Percentiles rank a stretch among this genome's conserved stretches.
Evolutionary conservation across 2,888 invertebrate genomes (phyloP).

Genomic region (Epinotia ramella): DNA sequence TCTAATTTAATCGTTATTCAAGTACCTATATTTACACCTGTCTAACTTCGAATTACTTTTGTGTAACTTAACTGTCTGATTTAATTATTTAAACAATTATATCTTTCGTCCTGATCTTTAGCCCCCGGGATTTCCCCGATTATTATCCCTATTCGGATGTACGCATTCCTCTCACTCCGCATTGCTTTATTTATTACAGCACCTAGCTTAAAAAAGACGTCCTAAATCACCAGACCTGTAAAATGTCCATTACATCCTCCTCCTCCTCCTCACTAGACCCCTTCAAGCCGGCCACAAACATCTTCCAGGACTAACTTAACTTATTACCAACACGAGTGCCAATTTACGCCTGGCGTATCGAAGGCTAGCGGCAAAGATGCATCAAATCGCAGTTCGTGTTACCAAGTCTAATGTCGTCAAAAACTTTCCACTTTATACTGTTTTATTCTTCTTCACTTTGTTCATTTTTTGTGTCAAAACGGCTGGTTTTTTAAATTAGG

Average conservation of each 20-base stretch:
- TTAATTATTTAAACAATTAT: too few species aligned
- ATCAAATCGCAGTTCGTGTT: slow-evolving; percentile 6
- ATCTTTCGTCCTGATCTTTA: too few species aligned
- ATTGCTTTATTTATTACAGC: too few species aligned
- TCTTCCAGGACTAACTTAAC: slow-evolving; percentile 53
- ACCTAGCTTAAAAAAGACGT: not conserved
- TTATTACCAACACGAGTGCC: not conserved
- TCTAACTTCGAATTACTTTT: too few species aligned
- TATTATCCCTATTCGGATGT: too few species aligned
- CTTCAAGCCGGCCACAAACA: slow-evolving; percentile 86
- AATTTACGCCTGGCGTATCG: not conserved
- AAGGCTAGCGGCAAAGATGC: slow-evolving; percentile 18
- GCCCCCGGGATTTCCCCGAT: too few species aligned
- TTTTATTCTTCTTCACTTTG: not conserved
- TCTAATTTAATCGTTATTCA: too few species aligned
- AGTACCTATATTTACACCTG: too few species aligned
- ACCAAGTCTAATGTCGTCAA: slow-evolving; percentile 16
- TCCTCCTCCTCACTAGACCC: slow-evolving; percentile 86
- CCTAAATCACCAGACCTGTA: slow-evolving; percentile 64
- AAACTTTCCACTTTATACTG: slow-evolving; percentile 13
- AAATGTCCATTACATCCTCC: slow-evolving; percentile 83
- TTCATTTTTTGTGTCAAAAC: slow-evolving; percentile 2
- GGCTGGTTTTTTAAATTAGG: not conserved
- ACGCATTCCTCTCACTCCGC: too few species aligned
- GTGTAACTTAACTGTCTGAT: too few species aligned